Conservation (phyloP, 2,797 vertebrate species). For the Myoxocephalus aenaeus region DNA sequence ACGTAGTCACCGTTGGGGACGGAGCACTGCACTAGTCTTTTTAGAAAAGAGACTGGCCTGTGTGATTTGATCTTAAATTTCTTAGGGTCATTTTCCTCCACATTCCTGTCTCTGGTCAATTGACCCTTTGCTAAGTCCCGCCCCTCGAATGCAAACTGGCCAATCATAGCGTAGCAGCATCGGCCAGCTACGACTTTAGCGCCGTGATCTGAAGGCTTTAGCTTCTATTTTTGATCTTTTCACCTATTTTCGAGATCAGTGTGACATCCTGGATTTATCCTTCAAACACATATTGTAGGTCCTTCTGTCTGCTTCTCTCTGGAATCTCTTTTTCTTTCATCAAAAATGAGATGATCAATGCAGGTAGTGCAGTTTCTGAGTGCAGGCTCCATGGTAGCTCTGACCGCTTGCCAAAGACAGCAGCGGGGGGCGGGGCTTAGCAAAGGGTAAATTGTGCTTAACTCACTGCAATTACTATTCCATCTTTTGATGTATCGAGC, state of each 20-base stretch:
- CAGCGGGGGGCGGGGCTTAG: neutral
- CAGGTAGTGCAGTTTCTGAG: neutral
- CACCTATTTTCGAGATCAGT: neutral
- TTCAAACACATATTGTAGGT: neutral
- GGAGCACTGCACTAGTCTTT: constrained; percentile 8
- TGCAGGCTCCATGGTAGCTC: neutral
- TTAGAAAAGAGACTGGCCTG: neutral
- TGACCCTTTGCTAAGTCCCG: neutral
- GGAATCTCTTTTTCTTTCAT: neutral
- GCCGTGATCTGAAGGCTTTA: too few relatives aligned
- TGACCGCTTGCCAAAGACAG: too few relatives aligned
- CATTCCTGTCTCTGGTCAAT: neutral
- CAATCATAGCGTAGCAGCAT: neutral
- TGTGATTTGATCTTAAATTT: constrained; percentile 11
- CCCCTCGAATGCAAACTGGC: neutral
- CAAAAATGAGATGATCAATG: neutral
- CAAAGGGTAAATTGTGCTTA: neutral
- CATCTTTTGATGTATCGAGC: neutral
- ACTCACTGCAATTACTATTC: neutral
- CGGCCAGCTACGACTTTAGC: neutral
- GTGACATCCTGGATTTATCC: neutral
- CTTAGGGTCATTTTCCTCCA: neutral
- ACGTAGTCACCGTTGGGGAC: constrained; percentile 29
- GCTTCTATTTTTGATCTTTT: neutral
- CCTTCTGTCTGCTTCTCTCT: neutral